Percentiles rank a stretch among this genome's conserved stretches.
Evolutionary conservation across 2,888 invertebrate species (phyloP).

Genomic region (Labia minor): DNA sequence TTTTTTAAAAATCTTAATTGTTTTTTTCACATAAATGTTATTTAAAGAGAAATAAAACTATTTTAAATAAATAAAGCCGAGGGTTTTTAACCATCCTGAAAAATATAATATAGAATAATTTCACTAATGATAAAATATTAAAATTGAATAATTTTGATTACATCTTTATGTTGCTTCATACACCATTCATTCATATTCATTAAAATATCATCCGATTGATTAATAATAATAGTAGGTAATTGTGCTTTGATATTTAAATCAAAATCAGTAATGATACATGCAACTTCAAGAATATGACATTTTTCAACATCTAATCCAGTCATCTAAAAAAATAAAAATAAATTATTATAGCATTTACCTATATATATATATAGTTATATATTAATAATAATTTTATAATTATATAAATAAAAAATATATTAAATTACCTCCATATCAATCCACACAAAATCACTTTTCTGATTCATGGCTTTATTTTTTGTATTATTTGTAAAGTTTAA

Average conservation of each 20-base stretch:
- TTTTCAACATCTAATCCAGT: slow-evolving; percentile 70
- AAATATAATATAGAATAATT: no score
- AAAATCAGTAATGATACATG: slow-evolving; percentile 76
- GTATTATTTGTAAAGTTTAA: no score
- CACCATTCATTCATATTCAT: slow-evolving; percentile 80
- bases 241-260: slow-evolving; percentile 63
- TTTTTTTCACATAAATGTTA: no score
- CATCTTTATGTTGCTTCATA: slow-evolving; percentile 61
- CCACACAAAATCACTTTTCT: slow-evolving; percentile 49
- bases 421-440: slow-evolving; percentile 54
- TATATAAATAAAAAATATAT: slow-evolving; percentile 18
- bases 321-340: slow-evolving; percentile 55
- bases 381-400: neutral
- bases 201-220: slow-evolving; percentile 62
- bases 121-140: no score
- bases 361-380: no score
- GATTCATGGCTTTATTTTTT: no score
- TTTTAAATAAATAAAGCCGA: no score
- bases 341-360: no score
- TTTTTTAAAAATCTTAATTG: no score
- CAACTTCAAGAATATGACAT: slow-evolving; percentile 78
- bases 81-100: no score
- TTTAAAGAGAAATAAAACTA: no score
- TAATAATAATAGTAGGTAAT: slow-evolving; percentile 64
- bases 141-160: no score